Base-by-base conservation (phyloP, 2,888 invertebrate genomes). In the Opisthograptis luteolata region DNA sequence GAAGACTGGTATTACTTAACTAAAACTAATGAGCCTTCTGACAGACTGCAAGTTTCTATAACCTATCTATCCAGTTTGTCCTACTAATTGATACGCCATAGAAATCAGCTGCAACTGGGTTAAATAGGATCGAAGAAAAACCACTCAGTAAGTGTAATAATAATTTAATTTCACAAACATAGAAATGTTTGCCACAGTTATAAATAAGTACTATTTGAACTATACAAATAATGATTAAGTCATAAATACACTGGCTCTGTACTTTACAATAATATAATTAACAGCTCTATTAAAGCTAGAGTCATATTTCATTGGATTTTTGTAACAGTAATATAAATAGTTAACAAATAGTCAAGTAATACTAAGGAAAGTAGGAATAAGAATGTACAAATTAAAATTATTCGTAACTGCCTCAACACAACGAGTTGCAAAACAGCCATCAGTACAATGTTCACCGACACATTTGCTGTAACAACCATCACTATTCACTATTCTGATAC, bases 181-280 rank as follows among this genome's bases (percentile, higher is more conserved):
- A 76, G 70, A 69, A 64, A 81, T 83, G 84, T 84, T 82, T 84
- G 83, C 58, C 66, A 64, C 74, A 68, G 73, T 79, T 83, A 88
- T 89, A 87, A 87, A 89, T 88, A 78, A 63, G 69, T 75, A 87
- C 81, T 85, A 87, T 87, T 86, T 86, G 83, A 89, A 86, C 86
- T 87, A 84, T 87, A 88, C 87, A 89, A 87, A 89, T 88, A 87
- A 86, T 87, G 86, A 87, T 87, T 87, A 87, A 80, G 78, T 85
- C 73, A 87, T 87, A 90, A 87, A 87, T 87, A 87, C 85, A 88
- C 87, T 87, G 90, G 87, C 87, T 87, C 84, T 86, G 84, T 81
- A 81, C 73, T 87, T 85, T 85, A 87, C 81, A 87, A 84, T 84
- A 89, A 85, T 72, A 92, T 60, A 88, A 89, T 84, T 79, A 85